Base-by-base conservation (phyloP, 1,140 invertebrate species). In the Dinoponera quadriceps region DNA sequence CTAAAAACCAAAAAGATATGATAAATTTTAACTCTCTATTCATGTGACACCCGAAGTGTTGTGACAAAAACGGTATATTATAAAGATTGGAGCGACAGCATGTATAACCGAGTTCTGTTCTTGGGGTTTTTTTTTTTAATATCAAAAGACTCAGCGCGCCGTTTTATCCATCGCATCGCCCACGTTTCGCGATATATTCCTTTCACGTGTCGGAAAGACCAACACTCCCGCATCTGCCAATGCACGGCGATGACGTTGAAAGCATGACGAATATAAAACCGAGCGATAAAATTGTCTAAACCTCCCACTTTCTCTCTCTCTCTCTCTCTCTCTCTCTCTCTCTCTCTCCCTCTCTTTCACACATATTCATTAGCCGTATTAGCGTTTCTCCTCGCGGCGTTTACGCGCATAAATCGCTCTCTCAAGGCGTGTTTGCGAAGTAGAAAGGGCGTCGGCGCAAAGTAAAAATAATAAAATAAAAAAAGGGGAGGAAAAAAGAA, bases 381-480 rank as follows among this genome's bases (percentile, higher is more conserved):
- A 80, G n/a, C n/a, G 65, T 69, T 71, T 59, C 54, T 80, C n/a
- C 51, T 22, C 65, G 18, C 25, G 18, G 33, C 73, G 72, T 86
- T 87, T 87, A 69, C 72, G 55, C 25, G 59, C 68, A 85, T 82
- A 86, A 87, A 86, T 84, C 60, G 81, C 59, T 38, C 27, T 55
- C 51, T 27, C 62, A 2, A 59, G 25, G n/a, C 73, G 75, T 78
- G 81, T 86, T 88, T 86, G 75, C 84, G 13, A 62, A 84, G 69
- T 63, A 84, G 71, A 88, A 83, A 82, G 55, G 18, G 55, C 44
- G 29, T 25, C 20, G 48, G 48, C 54, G 29, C 48, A 33, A 69
- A 68, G 25, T 51, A 55, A 55, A 68, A 68, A 68, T 44, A 68
- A 68, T 18, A 38, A 29, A 38, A 25, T 9, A 57, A n/a, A 48